A percentile compares a stretch with the other conserved stretches of the same genome.
Evolutionary conservation across 2,888 invertebrate genomes (phyloP).

Genomic region (Sarcophaga variegata): DNA sequence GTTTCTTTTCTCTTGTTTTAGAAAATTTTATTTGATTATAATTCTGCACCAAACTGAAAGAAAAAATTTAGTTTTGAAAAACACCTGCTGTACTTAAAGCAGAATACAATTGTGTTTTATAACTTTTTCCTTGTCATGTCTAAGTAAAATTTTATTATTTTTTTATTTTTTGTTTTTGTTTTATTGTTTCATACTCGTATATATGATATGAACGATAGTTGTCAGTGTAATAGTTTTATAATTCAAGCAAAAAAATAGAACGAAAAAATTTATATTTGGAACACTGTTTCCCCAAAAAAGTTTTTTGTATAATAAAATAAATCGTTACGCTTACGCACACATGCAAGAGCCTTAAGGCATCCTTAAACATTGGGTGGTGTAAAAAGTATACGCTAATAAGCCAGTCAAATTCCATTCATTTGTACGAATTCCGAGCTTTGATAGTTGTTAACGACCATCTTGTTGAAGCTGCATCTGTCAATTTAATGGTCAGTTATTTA

Average conservation of each 20-base stretch:
- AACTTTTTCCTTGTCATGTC: conserved; percentile 42
- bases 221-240: conserved; percentile 40
- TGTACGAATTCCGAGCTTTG: no score
- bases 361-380: no score
- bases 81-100: conserved; percentile 55
- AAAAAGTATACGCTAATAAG: no score
- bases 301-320: no score
- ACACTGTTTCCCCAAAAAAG: conserved; percentile 29
- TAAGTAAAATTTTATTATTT: not conserved
- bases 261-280: not conserved
- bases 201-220: conserved; percentile 1
- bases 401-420: no score
- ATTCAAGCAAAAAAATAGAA: not conserved
- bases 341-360: no score
- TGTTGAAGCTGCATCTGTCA: no score
- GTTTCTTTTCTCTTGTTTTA: conserved; percentile 4
- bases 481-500: no score
- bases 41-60: conserved; percentile 33
- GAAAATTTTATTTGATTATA: conserved; percentile 48
- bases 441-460: no score
- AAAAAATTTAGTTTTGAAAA: conserved; percentile 45
- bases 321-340: no score
- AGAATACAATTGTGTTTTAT: conserved; percentile 57
- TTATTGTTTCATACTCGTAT: conserved; percentile 22
- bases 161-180: not conserved